phyloP scores from a whole-genome alignment of 1,140 invertebrate genomes.

The Drosophila auraria region DNA sequence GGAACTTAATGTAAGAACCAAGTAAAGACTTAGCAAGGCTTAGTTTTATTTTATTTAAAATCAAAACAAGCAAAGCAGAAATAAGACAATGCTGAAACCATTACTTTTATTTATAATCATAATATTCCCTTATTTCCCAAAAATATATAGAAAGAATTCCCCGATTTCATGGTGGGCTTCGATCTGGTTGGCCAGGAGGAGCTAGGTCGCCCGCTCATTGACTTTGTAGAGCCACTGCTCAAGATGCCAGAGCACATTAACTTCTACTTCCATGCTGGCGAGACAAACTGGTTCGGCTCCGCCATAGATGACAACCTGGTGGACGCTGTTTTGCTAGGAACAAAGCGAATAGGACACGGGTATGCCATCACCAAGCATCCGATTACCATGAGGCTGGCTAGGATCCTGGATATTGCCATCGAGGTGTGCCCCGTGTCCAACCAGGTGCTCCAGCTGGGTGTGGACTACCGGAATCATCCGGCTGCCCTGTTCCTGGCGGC shows the following conservation, averaged over 20 bases:
- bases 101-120: not conserved
- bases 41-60: too few relatives aligned
- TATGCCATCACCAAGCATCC: constrained; percentile 92
- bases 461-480: constrained; percentile 93
- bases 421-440: constrained; percentile 94
- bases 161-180: constrained; percentile 88
- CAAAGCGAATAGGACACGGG: constrained; percentile 89
- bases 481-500: constrained; percentile 88
- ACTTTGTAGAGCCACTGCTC: constrained; percentile 87
- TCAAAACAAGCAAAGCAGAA: not conserved
- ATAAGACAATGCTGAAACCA: too few relatives aligned
- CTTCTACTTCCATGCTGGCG: constrained; percentile 93
- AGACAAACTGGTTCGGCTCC: constrained; percentile 91
- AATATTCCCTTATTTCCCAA: not conserved
- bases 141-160: constrained; percentile 72
- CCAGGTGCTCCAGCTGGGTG: constrained; percentile 90
- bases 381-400: constrained; percentile 87
- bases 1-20: constrained; percentile 45
- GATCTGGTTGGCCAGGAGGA: constrained; percentile 92
- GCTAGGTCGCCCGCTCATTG: constrained; percentile 87
- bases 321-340: constrained; percentile 91
- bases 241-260: constrained; percentile 86
- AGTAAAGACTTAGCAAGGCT: too few relatives aligned
- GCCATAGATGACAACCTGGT: constrained; percentile 89
- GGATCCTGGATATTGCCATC: constrained; percentile 88